Percentiles rank a stretch among this genome's conserved stretches.
phyloP scores from a whole-genome alignment of 2,888 invertebrate species.

The Lymantria monacha region DNA sequence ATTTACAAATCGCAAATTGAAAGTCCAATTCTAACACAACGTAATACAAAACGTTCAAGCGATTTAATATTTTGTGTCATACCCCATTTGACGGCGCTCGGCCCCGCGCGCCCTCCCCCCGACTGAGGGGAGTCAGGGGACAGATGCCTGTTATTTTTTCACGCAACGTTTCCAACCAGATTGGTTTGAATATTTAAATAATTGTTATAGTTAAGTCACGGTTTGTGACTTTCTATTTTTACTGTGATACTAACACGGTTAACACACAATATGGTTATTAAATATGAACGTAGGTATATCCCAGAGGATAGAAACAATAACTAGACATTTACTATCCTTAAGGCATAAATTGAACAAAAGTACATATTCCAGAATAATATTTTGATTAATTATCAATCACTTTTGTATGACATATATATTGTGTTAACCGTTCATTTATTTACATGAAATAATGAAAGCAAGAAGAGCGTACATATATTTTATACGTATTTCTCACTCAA shows the following conservation, averaged over 20 bases:
- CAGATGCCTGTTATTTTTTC: conserved; percentile 36
- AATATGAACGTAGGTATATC: no score
- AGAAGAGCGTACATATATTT: no score
- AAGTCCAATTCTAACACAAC: conserved; percentile 20
- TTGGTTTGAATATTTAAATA: conserved; percentile 33
- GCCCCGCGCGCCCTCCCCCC: conserved; percentile 17
- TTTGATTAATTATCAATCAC: no score
- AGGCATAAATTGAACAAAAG: no score
- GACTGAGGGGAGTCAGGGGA: conserved; percentile 32
- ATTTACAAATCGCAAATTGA: conserved; percentile 30
- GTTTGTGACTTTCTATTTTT: neutral
- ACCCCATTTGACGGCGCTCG: conserved; percentile 6
- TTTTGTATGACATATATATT: no score
- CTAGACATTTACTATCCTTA: no score
- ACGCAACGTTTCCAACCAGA: conserved; percentile 30
- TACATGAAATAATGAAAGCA: no score
- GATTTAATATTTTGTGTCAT: conserved; percentile 32
- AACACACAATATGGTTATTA: no score
- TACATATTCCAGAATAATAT: no score
- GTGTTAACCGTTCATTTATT: no score
- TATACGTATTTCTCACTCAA: no score
- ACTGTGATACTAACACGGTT: neutral
- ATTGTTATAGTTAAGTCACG: conserved; percentile 13
- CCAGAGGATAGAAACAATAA: no score
- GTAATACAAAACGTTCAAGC: conserved; percentile 30